Percentiles rank a stretch among this genome's conserved stretches.
Conservation (phyloP, 2,888 invertebrate genomes). For the Melieria crassipennis region DNA sequence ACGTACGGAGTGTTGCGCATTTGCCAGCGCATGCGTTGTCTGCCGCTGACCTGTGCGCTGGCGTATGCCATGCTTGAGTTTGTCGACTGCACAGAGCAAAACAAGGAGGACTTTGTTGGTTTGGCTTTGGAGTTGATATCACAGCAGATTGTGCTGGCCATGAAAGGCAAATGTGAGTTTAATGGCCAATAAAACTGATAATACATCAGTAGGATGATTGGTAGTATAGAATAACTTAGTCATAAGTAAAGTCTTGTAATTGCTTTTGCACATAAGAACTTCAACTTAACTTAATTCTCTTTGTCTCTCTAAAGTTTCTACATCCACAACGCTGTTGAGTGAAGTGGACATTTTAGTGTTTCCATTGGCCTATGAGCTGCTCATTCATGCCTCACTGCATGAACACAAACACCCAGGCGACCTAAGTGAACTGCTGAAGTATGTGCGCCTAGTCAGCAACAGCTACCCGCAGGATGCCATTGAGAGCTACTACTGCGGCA, state of each 20-base stretch:
- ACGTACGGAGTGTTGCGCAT: constrained; percentile 54
- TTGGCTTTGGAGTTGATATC: constrained; percentile 57
- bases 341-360: constrained; percentile 57
- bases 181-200: background rate
- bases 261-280: background rate
- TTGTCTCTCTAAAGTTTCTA: constrained; percentile 17
- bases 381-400: constrained; percentile 50
- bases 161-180: constrained; percentile 15
- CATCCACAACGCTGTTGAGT: constrained; percentile 35
- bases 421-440: constrained; percentile 57
- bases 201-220: no score
- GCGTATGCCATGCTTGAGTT: constrained; percentile 55
- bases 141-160: constrained; percentile 57
- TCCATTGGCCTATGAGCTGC: constrained; percentile 57
- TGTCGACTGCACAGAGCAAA: constrained; percentile 50
- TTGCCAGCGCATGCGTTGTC: constrained; percentile 53
- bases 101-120: constrained; percentile 54
- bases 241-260: background rate
- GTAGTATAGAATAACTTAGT: no score
- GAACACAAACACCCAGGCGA: constrained; percentile 50
- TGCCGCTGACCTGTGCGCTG: constrained; percentile 59
- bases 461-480: constrained; percentile 54
- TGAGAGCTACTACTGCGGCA: constrained; percentile 47
- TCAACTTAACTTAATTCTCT: background rate
- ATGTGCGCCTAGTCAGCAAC: constrained; percentile 55